Evolutionary conservation across 2,113 vertebrate genomes (phyloP), one percentile per base, ranked within the genome.

Genomic region (Caloenas nicobarica): DNA sequence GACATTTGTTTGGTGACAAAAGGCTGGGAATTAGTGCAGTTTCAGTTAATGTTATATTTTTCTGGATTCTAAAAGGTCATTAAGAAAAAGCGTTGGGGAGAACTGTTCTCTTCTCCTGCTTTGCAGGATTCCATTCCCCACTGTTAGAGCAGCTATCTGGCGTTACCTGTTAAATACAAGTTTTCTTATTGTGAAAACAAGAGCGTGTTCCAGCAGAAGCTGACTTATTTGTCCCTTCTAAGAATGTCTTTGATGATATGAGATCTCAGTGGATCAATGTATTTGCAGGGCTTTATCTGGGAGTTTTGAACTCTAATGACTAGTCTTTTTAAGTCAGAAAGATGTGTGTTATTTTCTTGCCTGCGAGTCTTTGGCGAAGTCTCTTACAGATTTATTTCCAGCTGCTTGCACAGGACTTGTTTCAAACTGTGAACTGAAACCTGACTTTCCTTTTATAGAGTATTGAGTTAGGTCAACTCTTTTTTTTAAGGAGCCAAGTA

Each of bases 401-500:
- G 68, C 42, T 93, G 72, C 29, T 46, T 29, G 56, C 50, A 33
- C 26, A 84, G 76, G 26, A 33, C 33, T 77, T 73, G 13, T 53
- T 91, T 83, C 68, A 72, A 86, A 91, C 48, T 51, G 54, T 81
- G 64, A 94, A 91, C 54, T 89, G 90, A 96, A 94, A 95, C 57
- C 53, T 68, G 56, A 50, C 40, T 82, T 91, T 48, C 58, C 17
- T 74, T 76, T 85, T 82, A 66, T 68, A 71, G 64, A 81, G 13
- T 77, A 80, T 29, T 72, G 62, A 83, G 19, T 94, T 89, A 34
- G 74, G 23, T 88, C 77, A 89, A 6, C 44, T 24, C 23, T 54
- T 66, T 42, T 42, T 12, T 31, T 74, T 36, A 65, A 72, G 54
- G 42, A 71, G 36, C 85, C 53, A 57, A 48, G 26, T 79, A 87